Conservation (phyloP, 2,113 vertebrate genomes). For the Cricetomys ansorgei region DNA sequence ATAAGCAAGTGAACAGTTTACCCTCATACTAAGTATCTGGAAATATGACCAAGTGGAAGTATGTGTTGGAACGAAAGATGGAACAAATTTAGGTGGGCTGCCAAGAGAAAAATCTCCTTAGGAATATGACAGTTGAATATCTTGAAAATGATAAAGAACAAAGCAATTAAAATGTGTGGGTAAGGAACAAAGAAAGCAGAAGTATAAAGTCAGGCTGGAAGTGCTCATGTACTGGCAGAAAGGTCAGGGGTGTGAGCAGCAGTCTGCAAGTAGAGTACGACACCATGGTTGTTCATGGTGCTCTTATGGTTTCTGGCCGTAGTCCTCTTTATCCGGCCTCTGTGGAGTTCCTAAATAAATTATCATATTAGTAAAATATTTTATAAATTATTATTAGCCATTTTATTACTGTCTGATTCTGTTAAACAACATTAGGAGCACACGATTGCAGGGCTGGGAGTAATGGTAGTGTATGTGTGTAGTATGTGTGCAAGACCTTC, state of each 20-base stretch:
- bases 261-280: not conserved
- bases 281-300: no score
- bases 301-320: not conserved
- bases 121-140: not conserved
- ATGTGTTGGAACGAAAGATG: not conserved
- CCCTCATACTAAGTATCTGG: not conserved
- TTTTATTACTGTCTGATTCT: conserved; percentile 19
- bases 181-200: not conserved
- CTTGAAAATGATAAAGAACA: not conserved
- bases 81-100: not conserved
- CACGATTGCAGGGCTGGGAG: not conserved
- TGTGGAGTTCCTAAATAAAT: not conserved
- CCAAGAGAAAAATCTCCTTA: not conserved
- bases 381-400: not conserved
- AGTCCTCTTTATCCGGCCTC: not conserved
- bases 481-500: not conserved
- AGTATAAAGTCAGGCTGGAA: not conserved
- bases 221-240: not conserved
- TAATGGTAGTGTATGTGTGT: not conserved
- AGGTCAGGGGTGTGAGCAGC: no score
- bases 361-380: not conserved
- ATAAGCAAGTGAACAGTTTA: not conserved
- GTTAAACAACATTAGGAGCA: not conserved
- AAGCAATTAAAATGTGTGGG: not conserved
- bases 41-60: not conserved